Conservation (phyloP, 1,140 invertebrate species). For the Leptinotarsa lineolata region DNA sequence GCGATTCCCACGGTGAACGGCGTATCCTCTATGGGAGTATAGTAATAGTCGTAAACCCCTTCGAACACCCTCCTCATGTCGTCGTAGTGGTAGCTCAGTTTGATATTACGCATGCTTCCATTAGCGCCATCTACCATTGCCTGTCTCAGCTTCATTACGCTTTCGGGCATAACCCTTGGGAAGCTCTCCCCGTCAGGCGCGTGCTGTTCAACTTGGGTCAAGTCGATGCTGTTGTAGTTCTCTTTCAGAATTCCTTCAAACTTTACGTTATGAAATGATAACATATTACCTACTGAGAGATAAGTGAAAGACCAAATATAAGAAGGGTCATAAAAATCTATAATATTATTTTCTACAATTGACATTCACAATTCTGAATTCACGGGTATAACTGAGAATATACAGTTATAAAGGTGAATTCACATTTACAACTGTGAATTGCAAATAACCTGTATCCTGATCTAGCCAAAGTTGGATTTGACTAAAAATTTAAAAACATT, state of each 20-base stretch:
- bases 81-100: slow-evolving; percentile 80
- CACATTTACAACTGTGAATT: too few species aligned
- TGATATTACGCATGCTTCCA: slow-evolving; percentile 68
- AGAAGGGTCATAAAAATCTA: too few species aligned
- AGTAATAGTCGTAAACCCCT: slow-evolving; percentile 84
- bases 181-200: slow-evolving; percentile 58
- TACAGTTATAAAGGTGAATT: too few species aligned
- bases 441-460: too few species aligned
- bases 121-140: slow-evolving; percentile 74
- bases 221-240: slow-evolving; percentile 95
- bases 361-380: too few species aligned
- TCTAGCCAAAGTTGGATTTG: too few species aligned
- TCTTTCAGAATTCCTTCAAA: slow-evolving; percentile 76
- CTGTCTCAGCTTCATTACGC: slow-evolving; percentile 65
- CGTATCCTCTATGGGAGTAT: slow-evolving; percentile 75
- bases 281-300: too few species aligned
- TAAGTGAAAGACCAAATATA: too few species aligned
- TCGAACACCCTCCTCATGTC: slow-evolving; percentile 79
- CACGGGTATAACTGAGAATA: too few species aligned
- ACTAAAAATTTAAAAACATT: too few species aligned
- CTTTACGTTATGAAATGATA: slow-evolving; percentile 53
- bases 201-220: slow-evolving; percentile 91
- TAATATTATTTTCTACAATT: too few species aligned
- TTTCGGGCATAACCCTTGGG: slow-evolving; percentile 57
- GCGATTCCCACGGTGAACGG: slow-evolving; percentile 86